phyloP scores from a whole-genome alignment of 2,113 vertebrate species.

The Apteryx owenii region DNA sequence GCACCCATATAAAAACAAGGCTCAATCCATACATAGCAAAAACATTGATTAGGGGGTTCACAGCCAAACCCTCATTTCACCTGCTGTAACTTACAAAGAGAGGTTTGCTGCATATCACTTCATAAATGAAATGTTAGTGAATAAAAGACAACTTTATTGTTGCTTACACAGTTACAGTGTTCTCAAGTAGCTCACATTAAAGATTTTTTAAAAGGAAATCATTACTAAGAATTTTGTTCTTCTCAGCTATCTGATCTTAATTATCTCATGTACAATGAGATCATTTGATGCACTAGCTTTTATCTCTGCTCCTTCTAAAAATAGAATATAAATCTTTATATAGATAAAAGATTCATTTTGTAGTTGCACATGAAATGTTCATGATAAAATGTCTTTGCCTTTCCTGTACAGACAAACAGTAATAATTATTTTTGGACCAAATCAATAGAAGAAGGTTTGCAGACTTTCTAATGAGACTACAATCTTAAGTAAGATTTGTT shows the following conservation, averaged over 20 bases:
- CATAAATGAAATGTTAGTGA: background rate
- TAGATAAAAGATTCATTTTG: background rate
- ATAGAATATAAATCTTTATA: background rate
- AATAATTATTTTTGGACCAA: background rate
- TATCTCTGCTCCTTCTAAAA: slow-evolving; percentile 6
- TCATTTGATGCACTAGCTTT: background rate
- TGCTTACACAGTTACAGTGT: background rate
- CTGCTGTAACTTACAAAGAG: background rate
- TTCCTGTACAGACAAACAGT: background rate
- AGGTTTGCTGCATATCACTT: background rate
- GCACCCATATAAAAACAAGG: background rate
- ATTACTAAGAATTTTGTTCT: background rate
- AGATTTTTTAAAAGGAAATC: background rate
- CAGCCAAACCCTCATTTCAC: background rate
- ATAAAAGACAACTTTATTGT: background rate
- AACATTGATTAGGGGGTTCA: background rate
- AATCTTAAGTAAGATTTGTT: background rate
- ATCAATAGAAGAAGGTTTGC: background rate
- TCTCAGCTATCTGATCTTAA: background rate
- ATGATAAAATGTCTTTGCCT: background rate
- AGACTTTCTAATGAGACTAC: background rate
- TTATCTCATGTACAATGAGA: background rate
- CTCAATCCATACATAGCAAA: background rate
- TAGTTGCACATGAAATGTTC: slow-evolving; percentile 9
- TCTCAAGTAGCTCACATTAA: background rate